Conservation (phyloP, 2,888 invertebrate species). For the Sipha maydis region DNA sequence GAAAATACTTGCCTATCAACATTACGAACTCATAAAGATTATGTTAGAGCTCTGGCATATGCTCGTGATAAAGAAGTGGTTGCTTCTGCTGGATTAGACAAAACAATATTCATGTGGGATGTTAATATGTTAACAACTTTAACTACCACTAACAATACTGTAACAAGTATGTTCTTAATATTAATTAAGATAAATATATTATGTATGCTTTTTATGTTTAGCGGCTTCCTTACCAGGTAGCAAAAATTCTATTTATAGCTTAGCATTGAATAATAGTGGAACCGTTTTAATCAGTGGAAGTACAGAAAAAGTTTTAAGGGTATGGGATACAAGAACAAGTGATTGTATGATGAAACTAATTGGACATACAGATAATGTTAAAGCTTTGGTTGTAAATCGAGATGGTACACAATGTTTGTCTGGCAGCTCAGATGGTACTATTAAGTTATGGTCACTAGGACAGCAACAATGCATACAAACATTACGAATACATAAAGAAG, state of each 20-base stretch:
- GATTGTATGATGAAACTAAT: conserved; percentile 94
- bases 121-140: conserved; percentile 96
- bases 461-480: conserved; percentile 95
- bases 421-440: conserved; percentile 97
- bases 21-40: conserved; percentile 96
- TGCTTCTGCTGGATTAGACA: conserved; percentile 96
- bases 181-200: neutral
- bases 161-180: conserved; percentile 80
- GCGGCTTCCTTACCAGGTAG: conserved; percentile 96
- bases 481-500: conserved; percentile 91
- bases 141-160: conserved; percentile 98
- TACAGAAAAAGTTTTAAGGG: conserved; percentile 91
- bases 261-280: conserved; percentile 97
- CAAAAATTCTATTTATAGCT: conserved; percentile 97
- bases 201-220: conserved; percentile 67
- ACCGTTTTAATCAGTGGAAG: conserved; percentile 96
- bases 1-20: conserved; percentile 98
- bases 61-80: conserved; percentile 95
- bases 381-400: conserved; percentile 91
- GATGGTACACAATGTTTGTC: conserved; percentile 97
- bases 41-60: conserved; percentile 97
- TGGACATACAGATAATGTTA: conserved; percentile 97
- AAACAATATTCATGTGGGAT: conserved; percentile 98
- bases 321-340: conserved; percentile 98
- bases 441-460: conserved; percentile 95